Percentiles rank a stretch among this genome's conserved stretches.
These are phyloP conservation scores for Gymnorhina tibicen DNA, from an alignment of 2,113 vertebrate genomes.

Conservation along the genomic window DNA sequence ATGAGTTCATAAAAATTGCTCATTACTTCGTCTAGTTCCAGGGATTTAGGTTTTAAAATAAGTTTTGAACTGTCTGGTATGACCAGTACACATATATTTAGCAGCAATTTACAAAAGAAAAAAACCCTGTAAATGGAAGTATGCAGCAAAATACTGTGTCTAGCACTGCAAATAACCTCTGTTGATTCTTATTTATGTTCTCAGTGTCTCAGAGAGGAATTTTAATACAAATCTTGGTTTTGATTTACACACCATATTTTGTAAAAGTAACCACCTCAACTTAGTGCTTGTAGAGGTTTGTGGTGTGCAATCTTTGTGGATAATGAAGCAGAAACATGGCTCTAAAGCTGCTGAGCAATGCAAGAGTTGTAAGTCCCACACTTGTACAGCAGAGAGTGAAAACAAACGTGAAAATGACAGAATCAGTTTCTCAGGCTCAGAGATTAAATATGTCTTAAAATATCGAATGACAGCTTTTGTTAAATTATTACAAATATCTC, in stretches of 20 bases:
- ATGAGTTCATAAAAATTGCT: background rate
- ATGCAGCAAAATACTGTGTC: background rate
- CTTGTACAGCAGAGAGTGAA: background rate
- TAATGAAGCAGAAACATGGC: background rate
- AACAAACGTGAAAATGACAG: background rate
- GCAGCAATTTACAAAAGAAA: background rate
- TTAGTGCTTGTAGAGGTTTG: background rate
- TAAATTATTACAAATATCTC: background rate
- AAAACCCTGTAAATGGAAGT: background rate
- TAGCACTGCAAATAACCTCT: background rate
- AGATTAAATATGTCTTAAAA: slow-evolving; percentile 21
- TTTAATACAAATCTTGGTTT: background rate
- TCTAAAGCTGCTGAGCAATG: background rate
- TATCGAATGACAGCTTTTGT: background rate
- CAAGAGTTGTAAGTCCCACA: background rate
- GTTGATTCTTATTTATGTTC: background rate
- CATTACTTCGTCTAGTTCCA: background rate
- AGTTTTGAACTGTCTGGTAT: background rate
- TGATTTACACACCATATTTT: background rate
- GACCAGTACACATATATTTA: background rate
- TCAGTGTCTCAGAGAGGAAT: slow-evolving; percentile 3
- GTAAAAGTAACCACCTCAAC: background rate
- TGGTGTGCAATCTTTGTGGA: background rate
- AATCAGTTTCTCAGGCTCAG: background rate
- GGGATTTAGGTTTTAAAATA: background rate